Base-by-base conservation (phyloP, 1,140 invertebrate species). In the Apolygus lucorum region DNA sequence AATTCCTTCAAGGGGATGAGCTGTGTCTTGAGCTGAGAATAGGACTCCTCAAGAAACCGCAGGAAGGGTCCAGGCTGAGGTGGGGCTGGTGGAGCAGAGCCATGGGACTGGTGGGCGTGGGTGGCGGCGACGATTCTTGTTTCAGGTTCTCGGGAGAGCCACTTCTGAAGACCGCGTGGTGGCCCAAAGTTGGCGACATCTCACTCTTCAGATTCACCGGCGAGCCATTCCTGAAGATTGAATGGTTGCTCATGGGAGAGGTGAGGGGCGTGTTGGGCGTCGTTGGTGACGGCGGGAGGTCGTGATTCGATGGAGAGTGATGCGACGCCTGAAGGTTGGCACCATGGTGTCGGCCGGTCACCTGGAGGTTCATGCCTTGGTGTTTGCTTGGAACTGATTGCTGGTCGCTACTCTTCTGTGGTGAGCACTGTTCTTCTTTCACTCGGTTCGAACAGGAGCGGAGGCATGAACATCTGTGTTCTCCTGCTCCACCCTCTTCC, bases 401-500 rank as follows among this genome's bases (percentile, higher is more conserved):
- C 34, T 49, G 34, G 28, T 17, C 1, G 17, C 64, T 34, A 2
- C 2, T 8, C 21, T 66, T 66, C 64, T 66, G 64, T 1, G 64
- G 64, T 1, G 64, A 29, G n/a, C 64, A 66, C n/a, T 66, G 64
- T n/a, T 63, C 68, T 28, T 70, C 69, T 28, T 52, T 67, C 28
- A 25, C 26, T 8, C 65, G 29, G 59, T 68, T 71, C 59, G 70
- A 71, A 67, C 71, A 72, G 0, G 71, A 49, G 25, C 71, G 67
- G 26, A 72, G 65, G 49, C 71, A 72, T 24, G 68, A 67, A n/a
- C 71, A 68, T 34, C 59, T 67, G 13, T 28, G 64, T 11, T 72
- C 72, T 2, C 62, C 68, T 2, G 63, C 65, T 2, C 64, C 72
- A 29, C 63, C 63, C 62, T 71, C 71, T 79, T 95, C 93, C 78